Conservation (phyloP, 2,888 invertebrate genomes). For the Drymonia ruficornis region DNA sequence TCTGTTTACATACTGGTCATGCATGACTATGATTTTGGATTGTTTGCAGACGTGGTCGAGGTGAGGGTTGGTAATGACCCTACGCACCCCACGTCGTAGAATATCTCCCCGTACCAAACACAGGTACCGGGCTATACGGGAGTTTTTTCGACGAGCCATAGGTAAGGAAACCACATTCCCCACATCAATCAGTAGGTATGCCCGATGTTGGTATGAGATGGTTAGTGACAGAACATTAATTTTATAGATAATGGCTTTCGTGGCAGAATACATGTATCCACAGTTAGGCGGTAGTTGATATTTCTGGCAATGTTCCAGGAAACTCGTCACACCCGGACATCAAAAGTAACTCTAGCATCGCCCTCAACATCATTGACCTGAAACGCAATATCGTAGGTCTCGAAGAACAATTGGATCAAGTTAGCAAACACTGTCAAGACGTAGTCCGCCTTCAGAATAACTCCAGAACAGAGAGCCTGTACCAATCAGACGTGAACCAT, state of each 20-base stretch:
- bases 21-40: slow-evolving; percentile 8
- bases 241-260: too few relatives aligned
- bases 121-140: slow-evolving; percentile 65
- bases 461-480: slow-evolving; percentile 36
- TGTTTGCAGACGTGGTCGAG: slow-evolving; percentile 27
- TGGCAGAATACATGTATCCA: background rate
- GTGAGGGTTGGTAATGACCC: slow-evolving; percentile 60
- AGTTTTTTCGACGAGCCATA: slow-evolving; percentile 66
- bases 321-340: slow-evolving; percentile 64
- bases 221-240: too few relatives aligned
- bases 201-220: too few relatives aligned
- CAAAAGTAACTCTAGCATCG: slow-evolving; percentile 67
- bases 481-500: slow-evolving; percentile 25
- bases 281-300: background rate
- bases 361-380: slow-evolving; percentile 65
- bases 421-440: slow-evolving; percentile 59
- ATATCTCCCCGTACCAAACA: slow-evolving; percentile 73
- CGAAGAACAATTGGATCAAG: slow-evolving; percentile 62
- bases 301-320: slow-evolving; percentile 50
- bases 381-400: slow-evolving; percentile 65
- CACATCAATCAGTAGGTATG: background rate
- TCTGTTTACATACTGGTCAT: background rate
- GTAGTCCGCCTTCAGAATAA: slow-evolving; percentile 44
- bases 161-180: slow-evolving; percentile 44
- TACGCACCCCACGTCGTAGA: slow-evolving; percentile 71